Base-by-base conservation (phyloP, 2,797 vertebrate species). In the Sebastes itinus region DNA sequence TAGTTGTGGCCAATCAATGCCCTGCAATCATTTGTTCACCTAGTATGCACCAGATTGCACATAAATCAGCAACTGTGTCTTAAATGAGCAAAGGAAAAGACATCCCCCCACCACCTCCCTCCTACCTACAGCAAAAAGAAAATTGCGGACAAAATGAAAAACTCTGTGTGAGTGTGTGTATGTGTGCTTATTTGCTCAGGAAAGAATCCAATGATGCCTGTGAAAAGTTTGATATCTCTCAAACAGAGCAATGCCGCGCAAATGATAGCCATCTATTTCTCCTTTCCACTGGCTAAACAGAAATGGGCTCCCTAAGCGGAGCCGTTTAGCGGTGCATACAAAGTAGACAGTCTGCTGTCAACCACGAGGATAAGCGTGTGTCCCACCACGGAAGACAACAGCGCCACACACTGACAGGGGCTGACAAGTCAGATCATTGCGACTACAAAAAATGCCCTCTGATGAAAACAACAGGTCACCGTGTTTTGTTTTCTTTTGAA, bases 281-380 rank as follows among this genome's bases (percentile, higher is more conserved):
- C 63, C 81, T 92, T 94, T 92, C 91, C 84, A 90, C 86, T 88
- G 88, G 83, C 85, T 90, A 89, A 93, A 90, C 90, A 88, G 85
- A 92, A 93, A 92, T 89, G 70, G 67, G 81, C 67, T 92, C 62
- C 88, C 82, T 88, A 92, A 93, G 91, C 73, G 71, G 73, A 68
- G 87, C 81, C 52, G 30, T 88, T 93, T 94, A 91, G 86, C 68
- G 54, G 62, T 72, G 89, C 86, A 91, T 92, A 89, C 87, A 88
- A 89, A 91, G 81, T 72, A 88, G 88, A 87, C 71, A 67, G 88
- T 80, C 88, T 82, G 66, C 82, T 88, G 79, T 87, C 78, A 70
- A 72, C 72, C 79, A 82, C 80, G 58, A 85, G 78, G 64, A 90
- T 42, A 42, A 77, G 92, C 90, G 87, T 82, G 93, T 92, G 85